Percentiles rank a stretch among this genome's conserved stretches.
Evolutionary conservation across 2,113 vertebrate species (phyloP).

Genomic region (Nothobranchius furzeri): DNA sequence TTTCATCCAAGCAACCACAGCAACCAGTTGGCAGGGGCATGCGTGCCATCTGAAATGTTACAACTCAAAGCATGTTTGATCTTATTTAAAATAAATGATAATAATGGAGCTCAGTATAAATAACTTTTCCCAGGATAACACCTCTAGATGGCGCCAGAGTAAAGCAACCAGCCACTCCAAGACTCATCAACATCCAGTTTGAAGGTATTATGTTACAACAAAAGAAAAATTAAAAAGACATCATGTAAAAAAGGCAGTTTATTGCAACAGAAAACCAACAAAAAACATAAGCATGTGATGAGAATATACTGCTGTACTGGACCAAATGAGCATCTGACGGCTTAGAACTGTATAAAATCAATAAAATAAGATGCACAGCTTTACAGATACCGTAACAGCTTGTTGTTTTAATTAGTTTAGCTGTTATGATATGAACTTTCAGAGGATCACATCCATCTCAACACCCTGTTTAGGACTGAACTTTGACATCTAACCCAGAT

Average conservation of each 20-base stretch:
- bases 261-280: slow-evolving; percentile 65
- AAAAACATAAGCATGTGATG: slow-evolving; percentile 21
- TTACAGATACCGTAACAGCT: slow-evolving; percentile 19
- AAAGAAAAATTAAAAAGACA: neutral
- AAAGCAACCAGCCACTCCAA: neutral
- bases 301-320: slow-evolving; percentile 15
- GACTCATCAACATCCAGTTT: neutral
- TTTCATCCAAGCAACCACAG: too few relatives aligned
- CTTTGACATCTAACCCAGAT: slow-evolving; percentile 2
- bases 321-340: slow-evolving; percentile 6
- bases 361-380: slow-evolving; percentile 42
- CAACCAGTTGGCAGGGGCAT: neutral
- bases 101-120: too few relatives aligned
- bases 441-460: neutral
- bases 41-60: neutral
- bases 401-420: slow-evolving; percentile 29
- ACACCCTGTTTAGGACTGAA: slow-evolving; percentile 33
- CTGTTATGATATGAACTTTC: slow-evolving; percentile 28
- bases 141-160: slow-evolving; percentile 62
- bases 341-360: slow-evolving; percentile 22
- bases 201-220: neutral
- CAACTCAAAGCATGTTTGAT: neutral
- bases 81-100: too few relatives aligned
- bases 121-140: neutral
- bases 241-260: slow-evolving; percentile 72